A percentile compares a stretch with the other conserved stretches of the same genome.
Evolutionary conservation across 1,140 invertebrate species (phyloP).

Genomic region (Paraescarpia echinospica): DNA sequence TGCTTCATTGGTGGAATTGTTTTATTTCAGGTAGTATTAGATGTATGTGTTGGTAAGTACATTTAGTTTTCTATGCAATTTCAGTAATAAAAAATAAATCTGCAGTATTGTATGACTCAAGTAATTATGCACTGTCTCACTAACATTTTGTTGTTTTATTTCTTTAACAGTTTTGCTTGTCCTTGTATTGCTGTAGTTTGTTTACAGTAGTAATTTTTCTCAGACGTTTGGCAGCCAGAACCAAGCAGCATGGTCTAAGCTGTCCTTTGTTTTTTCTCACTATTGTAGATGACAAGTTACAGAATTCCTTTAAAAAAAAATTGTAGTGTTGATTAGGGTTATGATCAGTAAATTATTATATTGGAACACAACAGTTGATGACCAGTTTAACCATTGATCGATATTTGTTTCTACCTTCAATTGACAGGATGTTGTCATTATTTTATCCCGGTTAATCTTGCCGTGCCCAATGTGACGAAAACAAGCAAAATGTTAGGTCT

Average conservation of each 20-base stretch:
- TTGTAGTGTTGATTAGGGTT: not conserved
- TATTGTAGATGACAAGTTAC: not conserved
- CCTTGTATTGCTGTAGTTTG: not conserved
- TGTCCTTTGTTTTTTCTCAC: not conserved
- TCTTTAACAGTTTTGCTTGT: not conserved
- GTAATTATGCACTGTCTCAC: not conserved
- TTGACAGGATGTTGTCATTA: not conserved
- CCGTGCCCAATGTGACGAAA: not conserved
- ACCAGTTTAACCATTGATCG: not conserved
- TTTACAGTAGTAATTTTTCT: not conserved
- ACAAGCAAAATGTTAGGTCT: not conserved
- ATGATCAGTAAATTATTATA: not conserved
- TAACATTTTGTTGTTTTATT: not conserved
- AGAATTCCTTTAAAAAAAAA: not conserved
- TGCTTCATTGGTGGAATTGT: not conserved
- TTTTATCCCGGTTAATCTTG: not conserved
- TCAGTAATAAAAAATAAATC: not conserved
- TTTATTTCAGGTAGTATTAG: not conserved
- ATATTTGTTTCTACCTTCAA: not conserved
- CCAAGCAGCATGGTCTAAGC: not conserved
- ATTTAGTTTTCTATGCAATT: not conserved
- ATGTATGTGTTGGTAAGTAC: not conserved
- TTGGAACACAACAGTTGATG: not conserved
- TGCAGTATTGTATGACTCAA: too few species aligned
- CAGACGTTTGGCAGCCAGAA: not conserved